Evolutionary conservation across 2,797 vertebrate species (phyloP).

Genomic region (Smutsia gigantea): DNA sequence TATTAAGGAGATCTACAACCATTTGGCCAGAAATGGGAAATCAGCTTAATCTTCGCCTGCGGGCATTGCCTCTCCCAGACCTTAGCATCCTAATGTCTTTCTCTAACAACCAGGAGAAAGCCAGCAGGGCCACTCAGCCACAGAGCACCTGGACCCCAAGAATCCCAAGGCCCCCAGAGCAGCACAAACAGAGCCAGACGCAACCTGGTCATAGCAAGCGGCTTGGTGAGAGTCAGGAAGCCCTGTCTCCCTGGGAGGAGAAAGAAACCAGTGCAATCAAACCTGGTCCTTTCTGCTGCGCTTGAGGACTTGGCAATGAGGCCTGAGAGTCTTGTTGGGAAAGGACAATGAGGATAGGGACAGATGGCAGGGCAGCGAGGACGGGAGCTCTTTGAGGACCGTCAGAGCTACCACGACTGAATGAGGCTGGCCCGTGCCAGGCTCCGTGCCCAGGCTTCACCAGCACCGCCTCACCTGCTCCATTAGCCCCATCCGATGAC

Average conservation of each 20-base stretch:
- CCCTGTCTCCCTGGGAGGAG: neutral
- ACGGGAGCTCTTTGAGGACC: neutral
- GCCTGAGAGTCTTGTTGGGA: neutral
- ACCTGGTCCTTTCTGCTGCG: neutral
- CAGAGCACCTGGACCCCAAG: neutral
- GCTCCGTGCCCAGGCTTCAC: neutral
- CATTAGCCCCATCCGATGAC: neutral
- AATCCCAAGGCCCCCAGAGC: neutral
- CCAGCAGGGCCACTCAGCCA: neutral
- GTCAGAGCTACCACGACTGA: neutral
- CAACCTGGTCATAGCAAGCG: neutral
- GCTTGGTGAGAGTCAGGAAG: neutral
- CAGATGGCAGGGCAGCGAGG: neutral
- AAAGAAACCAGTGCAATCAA: neutral
- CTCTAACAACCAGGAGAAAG: conserved; percentile 20
- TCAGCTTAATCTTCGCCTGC: neutral
- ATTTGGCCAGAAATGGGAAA: neutral
- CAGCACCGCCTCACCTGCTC: neutral
- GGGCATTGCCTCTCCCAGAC: neutral
- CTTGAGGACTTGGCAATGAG: neutral
- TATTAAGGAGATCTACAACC: neutral
- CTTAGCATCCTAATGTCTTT: conserved; percentile 3
- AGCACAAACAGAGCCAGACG: neutral
- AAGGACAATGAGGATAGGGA: neutral
- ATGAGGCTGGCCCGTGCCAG: neutral